Evolutionary conservation across 92 coral and sea anemone species (phyloP), one percentile per base, ranked within the genome.

Genomic region (Phenganax stokvisi): DNA sequence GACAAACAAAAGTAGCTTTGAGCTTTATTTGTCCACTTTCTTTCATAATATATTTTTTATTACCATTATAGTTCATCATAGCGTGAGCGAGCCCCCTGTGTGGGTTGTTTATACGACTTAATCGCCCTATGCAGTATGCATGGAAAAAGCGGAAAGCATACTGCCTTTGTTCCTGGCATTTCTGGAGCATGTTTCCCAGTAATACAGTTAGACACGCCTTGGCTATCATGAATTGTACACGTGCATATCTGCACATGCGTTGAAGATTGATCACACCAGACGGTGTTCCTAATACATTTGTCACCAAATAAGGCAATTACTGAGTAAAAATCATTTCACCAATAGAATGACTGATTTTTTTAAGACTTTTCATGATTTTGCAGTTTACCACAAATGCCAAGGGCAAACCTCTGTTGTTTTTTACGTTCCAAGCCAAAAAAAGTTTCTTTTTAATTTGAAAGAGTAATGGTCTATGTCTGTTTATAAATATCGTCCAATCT

Each of bases 161-260:
- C 73, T 37, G 73, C 54, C 73, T 68, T 68, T 68, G 73, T 68
- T 13, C 15, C 47, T 53, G 13, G 15, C 2, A 2, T 1, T 30
- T 37, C 15, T 68, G 73, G n/a, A 30, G 73, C 29, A 37, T 20
- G 73, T 30, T 68, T 68, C 53, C 73, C 73, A 68, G 73, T 68
- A 68, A 68, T 30, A 68, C 53, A 68, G 73, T 68, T 64, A 12
- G 20, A 10, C 10, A 68, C 47, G 54, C 47, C 30, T 68, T 3
- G 31, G 53, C 31, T 28, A 27, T 30, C 73, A 68, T n/a, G 73
- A 13, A 12, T 6, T 68, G 73, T 68, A 20, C 73, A 68, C 73
- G 73, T 68, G 73, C 8, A 68, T 53, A 68, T 68, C 54, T 30
- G 70, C 70, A 37, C 70, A 20, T 64, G 70, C 70, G 70, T 37